Evolutionary conservation across 2,888 invertebrate genomes (phyloP), one percentile per base, ranked within the genome.

Genomic region (Fragum fragum): DNA sequence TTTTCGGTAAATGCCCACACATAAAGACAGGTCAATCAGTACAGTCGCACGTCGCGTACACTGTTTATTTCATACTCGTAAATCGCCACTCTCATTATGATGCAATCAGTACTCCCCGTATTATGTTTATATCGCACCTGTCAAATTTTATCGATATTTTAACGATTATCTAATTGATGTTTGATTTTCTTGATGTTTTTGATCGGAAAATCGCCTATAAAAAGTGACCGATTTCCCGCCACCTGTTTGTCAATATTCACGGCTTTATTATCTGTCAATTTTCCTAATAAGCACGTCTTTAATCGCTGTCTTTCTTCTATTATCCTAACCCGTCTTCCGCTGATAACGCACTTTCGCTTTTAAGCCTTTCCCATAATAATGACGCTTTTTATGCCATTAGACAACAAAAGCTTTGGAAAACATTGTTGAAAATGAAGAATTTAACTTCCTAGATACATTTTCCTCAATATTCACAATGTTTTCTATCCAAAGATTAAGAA

Each of bases 111-210:
- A 23, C 11, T 23, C 28, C 6, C 14, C 57, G 9, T 26, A 21
- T 57, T 23, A 57, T 57, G 23, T 57, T 57, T 23, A 57, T 23
- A 57, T 57, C 57, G 26, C 57, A 23, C 57, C 26, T 57, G 57
- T 57, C 57, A 57, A 26, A 21, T 57, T 57, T 28, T 57, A 57
- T 57, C 57, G 57, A 23, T 57, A 23, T 57, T 28, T 57, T 57
- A 57, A 57, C 28, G 57, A 57, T n/a, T 57, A n/a, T 23, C 57
- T 57, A 57, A 57, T 57, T 28, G 57, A n/a, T 23, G 57, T 26
- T 28, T 28, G 57, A 23, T 57, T 57, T 57, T 57, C 23, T 57
- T 57, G 57, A 57, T 57, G 18, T 14, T 14, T 57, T 57, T 14
- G 26, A 57, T 28, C 23, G 57, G 57, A 26, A 57, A 57, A 57